Evolutionary conservation across 1,140 invertebrate genomes (phyloP).

Genomic region (Contarinia nasturtii): DNA sequence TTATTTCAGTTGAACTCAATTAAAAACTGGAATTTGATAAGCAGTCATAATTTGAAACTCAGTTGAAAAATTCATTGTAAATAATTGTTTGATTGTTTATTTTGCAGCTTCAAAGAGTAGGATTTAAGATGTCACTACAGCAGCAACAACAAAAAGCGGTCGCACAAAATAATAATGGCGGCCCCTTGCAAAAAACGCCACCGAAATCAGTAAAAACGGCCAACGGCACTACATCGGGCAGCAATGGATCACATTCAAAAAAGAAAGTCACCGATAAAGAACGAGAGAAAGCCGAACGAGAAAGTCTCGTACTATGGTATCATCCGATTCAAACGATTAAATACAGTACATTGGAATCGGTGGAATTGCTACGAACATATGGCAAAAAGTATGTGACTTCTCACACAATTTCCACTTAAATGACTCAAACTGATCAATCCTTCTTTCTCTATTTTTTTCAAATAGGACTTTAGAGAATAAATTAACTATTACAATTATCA

Average conservation of each 20-base stretch:
- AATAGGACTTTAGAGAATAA: constrained; percentile 30
- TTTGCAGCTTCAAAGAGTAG: constrained; percentile 24
- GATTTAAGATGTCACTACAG: constrained; percentile 17
- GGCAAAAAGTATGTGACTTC: constrained; percentile 25
- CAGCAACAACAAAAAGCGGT: constrained; percentile 1
- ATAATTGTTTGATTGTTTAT: too few relatives aligned
- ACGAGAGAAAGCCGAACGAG: constrained; percentile 28
- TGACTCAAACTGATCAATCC: constrained; percentile 2
- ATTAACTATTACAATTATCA: constrained; percentile 20
- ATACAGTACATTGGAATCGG: constrained; percentile 64
- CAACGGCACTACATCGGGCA: constrained; percentile 1
- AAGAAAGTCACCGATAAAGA: constrained; percentile 15
- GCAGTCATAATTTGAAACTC: neutral
- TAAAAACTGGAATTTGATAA: too few relatives aligned
- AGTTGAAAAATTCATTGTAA: constrained; percentile 1
- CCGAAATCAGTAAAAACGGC: neutral
- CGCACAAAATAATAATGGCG: constrained; percentile 1
- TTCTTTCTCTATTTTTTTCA: constrained; percentile 12
- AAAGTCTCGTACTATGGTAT: constrained; percentile 68
- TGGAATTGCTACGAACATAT: constrained; percentile 36
- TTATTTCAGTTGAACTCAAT: too few relatives aligned
- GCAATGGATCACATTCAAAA: constrained; percentile 1
- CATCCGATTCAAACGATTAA: constrained; percentile 63
- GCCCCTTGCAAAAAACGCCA: neutral
- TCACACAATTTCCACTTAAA: neutral